Percentiles rank a stretch among this genome's conserved stretches.
phyloP scores from a whole-genome alignment of 2,797 vertebrate species.

The Mormyrus proboscirostris region DNA sequence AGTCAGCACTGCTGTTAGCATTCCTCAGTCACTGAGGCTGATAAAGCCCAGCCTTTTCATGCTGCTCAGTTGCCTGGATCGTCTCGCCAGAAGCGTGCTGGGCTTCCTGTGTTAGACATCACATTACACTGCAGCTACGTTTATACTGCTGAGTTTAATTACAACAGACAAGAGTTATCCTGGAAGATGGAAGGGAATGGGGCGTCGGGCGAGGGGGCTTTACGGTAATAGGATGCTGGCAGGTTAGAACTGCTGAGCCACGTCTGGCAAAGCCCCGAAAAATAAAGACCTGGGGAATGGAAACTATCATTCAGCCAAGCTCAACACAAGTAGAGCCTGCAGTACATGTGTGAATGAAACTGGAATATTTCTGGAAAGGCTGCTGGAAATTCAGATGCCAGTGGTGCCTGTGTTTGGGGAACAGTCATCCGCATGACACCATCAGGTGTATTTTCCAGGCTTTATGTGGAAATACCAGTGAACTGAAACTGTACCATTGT shows the following conservation, averaged over 20 bases:
- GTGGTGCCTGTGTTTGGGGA: neutral
- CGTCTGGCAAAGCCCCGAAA: neutral
- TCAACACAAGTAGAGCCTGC: neutral
- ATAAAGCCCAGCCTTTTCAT: neutral
- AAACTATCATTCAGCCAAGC: neutral
- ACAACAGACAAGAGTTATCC: neutral
- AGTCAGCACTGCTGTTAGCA: neutral
- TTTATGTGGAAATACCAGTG: neutral
- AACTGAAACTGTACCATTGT: neutral
- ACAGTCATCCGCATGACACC: neutral
- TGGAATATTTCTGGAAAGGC: conserved; percentile 2
- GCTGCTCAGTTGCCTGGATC: neutral
- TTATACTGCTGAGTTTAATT: neutral
- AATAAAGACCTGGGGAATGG: neutral
- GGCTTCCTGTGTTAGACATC: neutral
- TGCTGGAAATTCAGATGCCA: neutral
- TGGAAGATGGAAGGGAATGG: neutral
- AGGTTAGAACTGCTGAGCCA: neutral
- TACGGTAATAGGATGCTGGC: neutral
- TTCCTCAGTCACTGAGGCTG: neutral
- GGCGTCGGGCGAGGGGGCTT: neutral
- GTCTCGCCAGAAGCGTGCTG: neutral
- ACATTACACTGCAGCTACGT: neutral
- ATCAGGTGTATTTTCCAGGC: neutral
- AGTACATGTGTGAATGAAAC: conserved; percentile 3